phyloP scores from a whole-genome alignment of 2,113 vertebrate species.

The Larimichthys polyactis region DNA sequence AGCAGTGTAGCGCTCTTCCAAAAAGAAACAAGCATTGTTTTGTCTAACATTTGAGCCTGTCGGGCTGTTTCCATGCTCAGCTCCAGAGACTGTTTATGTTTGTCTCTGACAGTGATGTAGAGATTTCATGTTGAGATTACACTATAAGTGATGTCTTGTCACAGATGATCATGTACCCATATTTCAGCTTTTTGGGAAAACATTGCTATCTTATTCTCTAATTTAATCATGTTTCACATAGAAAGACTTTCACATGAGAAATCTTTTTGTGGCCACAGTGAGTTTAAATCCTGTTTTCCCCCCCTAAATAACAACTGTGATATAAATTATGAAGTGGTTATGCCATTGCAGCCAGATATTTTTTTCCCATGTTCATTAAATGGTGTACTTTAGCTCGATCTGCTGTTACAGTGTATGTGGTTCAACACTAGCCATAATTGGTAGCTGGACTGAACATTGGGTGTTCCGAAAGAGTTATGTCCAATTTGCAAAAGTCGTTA shows the following conservation, averaged over 20 bases:
- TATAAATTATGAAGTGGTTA: constrained; percentile 81
- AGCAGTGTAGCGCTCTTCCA: constrained; percentile 44
- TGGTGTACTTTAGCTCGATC: constrained; percentile 78
- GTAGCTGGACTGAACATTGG: constrained; percentile 79
- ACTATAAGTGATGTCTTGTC: constrained; percentile 61
- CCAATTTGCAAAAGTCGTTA: constrained; percentile 84
- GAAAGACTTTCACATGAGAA: constrained; percentile 78
- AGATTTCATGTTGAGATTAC: constrained; percentile 53
- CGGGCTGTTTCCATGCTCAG: constrained; percentile 52
- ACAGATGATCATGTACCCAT: constrained; percentile 43
- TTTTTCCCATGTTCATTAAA: constrained; percentile 86
- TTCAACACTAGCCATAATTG: constrained; percentile 83
- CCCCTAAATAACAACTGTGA: constrained; percentile 73
- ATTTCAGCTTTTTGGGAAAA: constrained; percentile 55
- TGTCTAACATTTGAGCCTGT: constrained; percentile 45
- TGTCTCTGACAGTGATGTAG: constrained; percentile 52
- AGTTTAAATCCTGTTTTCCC: constrained; percentile 52
- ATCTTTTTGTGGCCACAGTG: constrained; percentile 62
- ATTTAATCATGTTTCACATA: constrained; percentile 63
- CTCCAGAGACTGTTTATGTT: constrained; percentile 66
- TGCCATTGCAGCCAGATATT: constrained; percentile 77
- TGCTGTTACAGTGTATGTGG: constrained; percentile 78
- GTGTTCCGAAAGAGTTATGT: constrained; percentile 81
- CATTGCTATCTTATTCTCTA: constrained; percentile 46
- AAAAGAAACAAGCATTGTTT: constrained; percentile 64